Evolutionary conservation across 2,888 invertebrate species (phyloP).

Genomic region (Marasmarcha lunaedactyla): DNA sequence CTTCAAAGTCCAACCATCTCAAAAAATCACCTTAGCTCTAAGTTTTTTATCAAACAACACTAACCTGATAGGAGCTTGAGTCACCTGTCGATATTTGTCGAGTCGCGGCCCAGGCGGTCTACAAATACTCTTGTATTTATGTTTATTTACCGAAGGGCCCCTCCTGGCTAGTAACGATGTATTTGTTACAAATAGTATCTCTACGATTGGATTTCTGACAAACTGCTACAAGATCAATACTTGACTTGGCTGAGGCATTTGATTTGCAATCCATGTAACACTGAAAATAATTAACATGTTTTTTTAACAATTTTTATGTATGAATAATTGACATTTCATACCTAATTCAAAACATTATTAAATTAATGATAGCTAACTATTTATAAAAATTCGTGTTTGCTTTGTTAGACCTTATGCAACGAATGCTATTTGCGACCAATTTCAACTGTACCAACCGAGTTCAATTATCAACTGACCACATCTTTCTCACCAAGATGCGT

Average conservation of each 20-base stretch:
- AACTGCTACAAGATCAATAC: background rate
- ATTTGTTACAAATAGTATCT: slow-evolving; percentile 5
- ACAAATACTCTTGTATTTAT: slow-evolving; percentile 13
- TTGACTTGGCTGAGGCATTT: background rate
- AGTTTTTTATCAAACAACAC: slow-evolving; percentile 4
- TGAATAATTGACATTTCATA: no score
- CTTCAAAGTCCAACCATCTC: no score
- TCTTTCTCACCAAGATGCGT: no score
- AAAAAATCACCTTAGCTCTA: background rate
- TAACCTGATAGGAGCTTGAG: background rate
- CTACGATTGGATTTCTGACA: slow-evolving; percentile 2
- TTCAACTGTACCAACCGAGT: no score
- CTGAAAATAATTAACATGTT: background rate
- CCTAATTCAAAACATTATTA: no score
- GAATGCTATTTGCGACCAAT: no score
- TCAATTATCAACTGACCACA: no score
- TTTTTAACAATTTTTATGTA: no score
- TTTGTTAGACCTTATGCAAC: no score
- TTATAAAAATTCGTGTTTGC: no score
- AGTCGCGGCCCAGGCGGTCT: slow-evolving; percentile 3
- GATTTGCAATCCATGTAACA: background rate
- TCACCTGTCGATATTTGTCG: slow-evolving; percentile 11
- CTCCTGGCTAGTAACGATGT: slow-evolving; percentile 11
- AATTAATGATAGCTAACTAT: no score
- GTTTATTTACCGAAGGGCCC: slow-evolving; percentile 6